Percentiles rank a stretch among this genome's conserved stretches.
These are phyloP conservation scores for Sturnira hondurensis DNA, from an alignment of 2,113 vertebrate genomes.

Conservation along the genomic window DNA sequence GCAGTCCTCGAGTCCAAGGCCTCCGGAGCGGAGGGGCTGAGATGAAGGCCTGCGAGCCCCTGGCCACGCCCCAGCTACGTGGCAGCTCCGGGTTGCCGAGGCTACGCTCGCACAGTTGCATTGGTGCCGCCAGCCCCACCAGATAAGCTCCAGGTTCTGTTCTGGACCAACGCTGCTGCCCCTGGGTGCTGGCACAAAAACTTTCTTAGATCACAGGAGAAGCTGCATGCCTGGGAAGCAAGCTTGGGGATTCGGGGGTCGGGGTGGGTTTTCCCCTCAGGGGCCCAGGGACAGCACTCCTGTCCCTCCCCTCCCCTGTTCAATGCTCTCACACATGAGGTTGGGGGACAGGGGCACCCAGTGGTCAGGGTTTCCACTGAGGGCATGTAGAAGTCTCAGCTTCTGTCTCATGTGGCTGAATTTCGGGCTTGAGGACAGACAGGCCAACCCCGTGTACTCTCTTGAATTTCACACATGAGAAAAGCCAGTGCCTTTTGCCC, in stretches of 20 bases:
- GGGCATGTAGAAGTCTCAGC: not conserved
- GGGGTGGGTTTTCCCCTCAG: not conserved
- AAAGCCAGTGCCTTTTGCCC: not conserved
- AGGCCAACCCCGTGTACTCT: accelerated
- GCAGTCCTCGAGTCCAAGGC: not conserved
- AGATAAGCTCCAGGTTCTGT: not conserved
- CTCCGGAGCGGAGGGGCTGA: accelerated
- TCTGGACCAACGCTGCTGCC: not conserved
- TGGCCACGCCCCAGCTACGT: accelerated
- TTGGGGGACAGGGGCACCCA: accelerated
- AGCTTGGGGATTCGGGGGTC: too few relatives aligned
- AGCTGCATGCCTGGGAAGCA: not conserved
- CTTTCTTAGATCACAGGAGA: accelerated
- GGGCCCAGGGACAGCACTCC: not conserved
- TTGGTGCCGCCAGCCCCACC: too few relatives aligned
- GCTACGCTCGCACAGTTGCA: accelerated
- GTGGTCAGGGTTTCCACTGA: not conserved
- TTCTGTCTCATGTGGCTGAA: not conserved
- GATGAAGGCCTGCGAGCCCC: accelerated
- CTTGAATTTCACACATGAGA: not conserved
- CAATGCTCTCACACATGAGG: accelerated
- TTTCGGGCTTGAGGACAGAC: not conserved
- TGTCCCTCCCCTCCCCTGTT: not conserved
- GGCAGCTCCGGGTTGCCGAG: not conserved
- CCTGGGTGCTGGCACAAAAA: not conserved